Conservation (phyloP, 2,113 vertebrate genomes). For the Pterocles gutturalis region DNA sequence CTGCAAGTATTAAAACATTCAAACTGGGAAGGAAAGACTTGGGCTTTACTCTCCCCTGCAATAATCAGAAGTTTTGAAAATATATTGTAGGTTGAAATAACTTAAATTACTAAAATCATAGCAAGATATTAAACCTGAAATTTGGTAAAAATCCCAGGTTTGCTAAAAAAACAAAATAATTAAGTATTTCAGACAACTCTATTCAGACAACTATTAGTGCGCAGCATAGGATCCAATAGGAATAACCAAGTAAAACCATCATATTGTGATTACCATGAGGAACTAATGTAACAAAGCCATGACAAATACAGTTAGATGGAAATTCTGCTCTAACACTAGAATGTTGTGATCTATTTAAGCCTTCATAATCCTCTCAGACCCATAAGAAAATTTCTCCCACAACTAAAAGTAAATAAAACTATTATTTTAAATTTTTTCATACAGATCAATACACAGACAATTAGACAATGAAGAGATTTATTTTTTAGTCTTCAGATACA, state of each 20-base stretch:
- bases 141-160: neutral
- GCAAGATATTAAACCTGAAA: neutral
- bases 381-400: neutral
- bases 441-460: neutral
- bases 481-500: neutral
- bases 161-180: neutral
- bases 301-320: neutral
- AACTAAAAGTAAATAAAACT: neutral
- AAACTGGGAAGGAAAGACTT: neutral
- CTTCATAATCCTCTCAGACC: neutral
- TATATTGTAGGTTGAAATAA: neutral
- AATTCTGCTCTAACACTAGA: neutral
- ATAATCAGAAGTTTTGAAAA: neutral
- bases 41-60: neutral
- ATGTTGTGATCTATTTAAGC: neutral
- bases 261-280: neutral
- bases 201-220: neutral
- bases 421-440: neutral
- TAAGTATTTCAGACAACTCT: neutral
- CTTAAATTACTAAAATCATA: neutral
- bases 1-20: neutral
- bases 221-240: neutral
- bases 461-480: slow-evolving; percentile 21
- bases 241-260: neutral
- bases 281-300: rapidly evolving